Percentiles rank a stretch among this genome's conserved stretches.
Conservation (phyloP, 1,140 invertebrate species). For the Apocrypta bakeri region DNA sequence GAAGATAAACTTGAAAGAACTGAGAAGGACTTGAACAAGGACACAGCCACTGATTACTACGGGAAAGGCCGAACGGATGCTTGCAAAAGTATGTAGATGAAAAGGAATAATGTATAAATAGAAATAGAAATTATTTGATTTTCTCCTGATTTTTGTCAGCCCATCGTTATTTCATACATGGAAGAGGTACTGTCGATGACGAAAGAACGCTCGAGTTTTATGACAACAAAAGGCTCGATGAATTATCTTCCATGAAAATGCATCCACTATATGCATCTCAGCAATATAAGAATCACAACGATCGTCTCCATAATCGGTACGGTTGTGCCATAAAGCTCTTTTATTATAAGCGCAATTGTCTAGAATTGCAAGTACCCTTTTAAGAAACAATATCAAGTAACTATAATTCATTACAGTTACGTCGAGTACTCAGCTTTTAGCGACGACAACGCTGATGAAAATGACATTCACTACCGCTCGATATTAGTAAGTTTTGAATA, state of each 20-base stretch:
- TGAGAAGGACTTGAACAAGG: constrained; percentile 77
- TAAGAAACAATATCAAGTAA: neutral
- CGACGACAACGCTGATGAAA: neutral
- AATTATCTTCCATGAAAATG: constrained; percentile 78
- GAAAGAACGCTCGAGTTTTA: constrained; percentile 83
- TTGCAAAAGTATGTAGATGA: constrained; percentile 76
- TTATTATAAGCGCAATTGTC: too few relatives aligned
- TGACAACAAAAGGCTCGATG: constrained; percentile 79
- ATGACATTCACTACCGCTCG: constrained; percentile 55
- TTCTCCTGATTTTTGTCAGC: constrained; percentile 70
- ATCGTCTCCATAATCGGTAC: constrained; percentile 77
- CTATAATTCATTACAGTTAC: constrained; percentile 60
- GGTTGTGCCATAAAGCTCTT: too few relatives aligned
- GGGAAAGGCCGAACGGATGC: constrained; percentile 80
- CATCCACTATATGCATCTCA: constrained; percentile 78
- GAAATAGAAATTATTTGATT: constrained; percentile 25
- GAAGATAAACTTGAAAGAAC: constrained; percentile 79
- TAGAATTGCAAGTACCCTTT: too few relatives aligned
- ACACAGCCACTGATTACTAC: constrained; percentile 80
- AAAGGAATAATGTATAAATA: too few relatives aligned
- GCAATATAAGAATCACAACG: constrained; percentile 79
- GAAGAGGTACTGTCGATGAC: constrained; percentile 74
- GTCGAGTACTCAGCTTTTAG: constrained; percentile 53
- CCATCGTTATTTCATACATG: constrained; percentile 77
- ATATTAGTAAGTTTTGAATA: constrained; percentile 53